phyloP scores from a whole-genome alignment of 1,140 invertebrate genomes.

The Pogonognathellus flavescens region DNA sequence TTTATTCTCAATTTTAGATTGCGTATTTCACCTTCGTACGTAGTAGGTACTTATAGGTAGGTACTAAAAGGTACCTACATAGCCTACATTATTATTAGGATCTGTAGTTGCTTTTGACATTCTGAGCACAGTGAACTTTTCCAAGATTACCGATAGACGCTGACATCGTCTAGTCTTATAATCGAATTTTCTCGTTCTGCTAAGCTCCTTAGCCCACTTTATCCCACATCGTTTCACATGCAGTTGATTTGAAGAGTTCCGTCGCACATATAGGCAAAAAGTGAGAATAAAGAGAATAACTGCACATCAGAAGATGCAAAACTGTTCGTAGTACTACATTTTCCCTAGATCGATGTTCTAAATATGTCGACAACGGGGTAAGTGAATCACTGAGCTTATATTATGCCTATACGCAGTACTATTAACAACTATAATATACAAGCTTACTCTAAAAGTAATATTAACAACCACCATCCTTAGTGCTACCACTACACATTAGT shows the following conservation, averaged over 20 bases:
- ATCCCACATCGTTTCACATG: background rate
- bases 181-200: slow-evolving; percentile 14
- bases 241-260: slow-evolving; percentile 16
- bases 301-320: background rate
- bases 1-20: too few relatives aligned
- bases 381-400: background rate
- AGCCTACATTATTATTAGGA: too few relatives aligned
- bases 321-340: too few relatives aligned
- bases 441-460: background rate
- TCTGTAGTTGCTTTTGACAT: too few relatives aligned
- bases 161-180: background rate
- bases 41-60: too few relatives aligned
- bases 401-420: background rate
- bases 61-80: too few relatives aligned
- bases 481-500: too few relatives aligned
- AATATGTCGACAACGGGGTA: too few relatives aligned
- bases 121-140: background rate
- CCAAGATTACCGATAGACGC: slow-evolving; percentile 11
- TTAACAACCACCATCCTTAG: background rate
- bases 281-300: background rate
- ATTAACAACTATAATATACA: background rate
- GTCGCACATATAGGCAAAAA: background rate
- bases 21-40: too few relatives aligned
- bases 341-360: too few relatives aligned
- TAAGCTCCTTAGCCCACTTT: slow-evolving; percentile 35